These are phyloP conservation scores for Heterodera filipjevi DNA, from an alignment of 2,888 invertebrate species.

Conservation along the genomic window DNA sequence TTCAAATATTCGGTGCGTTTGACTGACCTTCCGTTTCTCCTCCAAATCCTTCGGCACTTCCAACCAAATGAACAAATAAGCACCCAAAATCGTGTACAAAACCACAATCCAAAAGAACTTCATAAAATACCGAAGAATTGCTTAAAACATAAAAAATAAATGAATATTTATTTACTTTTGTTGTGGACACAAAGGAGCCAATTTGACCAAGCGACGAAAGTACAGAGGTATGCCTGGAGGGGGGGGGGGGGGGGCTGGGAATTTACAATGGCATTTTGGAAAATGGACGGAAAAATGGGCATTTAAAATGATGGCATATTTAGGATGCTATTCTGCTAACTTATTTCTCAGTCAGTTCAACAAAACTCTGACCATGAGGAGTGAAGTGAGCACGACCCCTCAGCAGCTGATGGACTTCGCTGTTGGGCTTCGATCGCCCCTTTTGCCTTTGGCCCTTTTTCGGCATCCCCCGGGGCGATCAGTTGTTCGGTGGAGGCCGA, in stretches of 20 bases:
- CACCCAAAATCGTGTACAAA: constrained; percentile 58
- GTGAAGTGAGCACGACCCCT: background rate
- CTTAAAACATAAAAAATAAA: background rate
- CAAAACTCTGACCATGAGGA: background rate
- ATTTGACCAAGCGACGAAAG: background rate
- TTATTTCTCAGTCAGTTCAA: too few species aligned
- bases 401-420: too few species aligned
- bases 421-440: background rate
- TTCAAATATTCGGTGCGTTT: background rate
- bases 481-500: background rate
- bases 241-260: background rate
- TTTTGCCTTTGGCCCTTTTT: background rate
- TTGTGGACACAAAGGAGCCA: constrained; percentile 7
- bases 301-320: too few species aligned
- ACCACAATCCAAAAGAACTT: constrained; percentile 53
- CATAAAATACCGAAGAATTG: background rate
- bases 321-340: too few species aligned
- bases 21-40: constrained; percentile 9
- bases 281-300: background rate
- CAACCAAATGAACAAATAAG: constrained; percentile 58
- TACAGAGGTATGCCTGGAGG: background rate
- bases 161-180: background rate
- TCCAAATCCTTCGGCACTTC: constrained; percentile 57
- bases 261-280: too few species aligned
- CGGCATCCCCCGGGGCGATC: background rate